phyloP scores from a whole-genome alignment of 2,113 vertebrate species.

The Mustela lutreola region DNA sequence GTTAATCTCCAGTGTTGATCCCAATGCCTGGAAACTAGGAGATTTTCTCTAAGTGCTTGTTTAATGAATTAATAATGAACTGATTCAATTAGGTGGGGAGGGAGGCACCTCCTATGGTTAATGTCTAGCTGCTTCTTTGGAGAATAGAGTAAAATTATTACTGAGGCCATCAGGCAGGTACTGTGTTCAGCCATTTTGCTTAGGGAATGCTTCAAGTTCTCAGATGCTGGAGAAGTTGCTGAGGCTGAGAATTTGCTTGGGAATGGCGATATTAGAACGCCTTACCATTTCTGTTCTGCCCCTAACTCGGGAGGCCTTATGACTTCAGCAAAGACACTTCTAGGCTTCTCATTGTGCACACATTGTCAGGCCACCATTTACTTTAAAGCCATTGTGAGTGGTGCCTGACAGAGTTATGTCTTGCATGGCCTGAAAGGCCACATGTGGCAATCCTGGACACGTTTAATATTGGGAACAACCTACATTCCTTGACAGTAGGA shows the following conservation, averaged over 20 bases:
- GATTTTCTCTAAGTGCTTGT: slow-evolving; percentile 19
- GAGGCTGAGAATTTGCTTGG: background rate
- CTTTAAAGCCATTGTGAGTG: background rate
- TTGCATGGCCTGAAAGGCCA: background rate
- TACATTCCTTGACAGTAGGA: background rate
- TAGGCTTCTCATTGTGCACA: background rate
- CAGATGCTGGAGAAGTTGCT: background rate
- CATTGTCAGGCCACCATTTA: background rate
- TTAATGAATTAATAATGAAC: background rate
- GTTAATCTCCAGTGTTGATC: background rate
- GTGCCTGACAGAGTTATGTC: background rate
- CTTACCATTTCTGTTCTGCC: background rate
- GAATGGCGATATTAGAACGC: background rate
- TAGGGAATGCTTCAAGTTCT: background rate
- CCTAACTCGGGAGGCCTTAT: background rate
- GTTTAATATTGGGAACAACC: background rate
- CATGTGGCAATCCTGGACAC: background rate
- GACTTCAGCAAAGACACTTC: background rate
- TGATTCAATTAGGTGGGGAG: background rate
- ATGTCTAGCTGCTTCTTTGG: background rate
- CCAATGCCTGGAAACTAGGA: background rate
- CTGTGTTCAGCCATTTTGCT: background rate
- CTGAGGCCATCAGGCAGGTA: background rate
- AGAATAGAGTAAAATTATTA: background rate
- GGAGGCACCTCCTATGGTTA: background rate